These are phyloP conservation scores for Drosophila triauraria DNA, from an alignment of 1,140 invertebrate species.

Conservation along the genomic window DNA sequence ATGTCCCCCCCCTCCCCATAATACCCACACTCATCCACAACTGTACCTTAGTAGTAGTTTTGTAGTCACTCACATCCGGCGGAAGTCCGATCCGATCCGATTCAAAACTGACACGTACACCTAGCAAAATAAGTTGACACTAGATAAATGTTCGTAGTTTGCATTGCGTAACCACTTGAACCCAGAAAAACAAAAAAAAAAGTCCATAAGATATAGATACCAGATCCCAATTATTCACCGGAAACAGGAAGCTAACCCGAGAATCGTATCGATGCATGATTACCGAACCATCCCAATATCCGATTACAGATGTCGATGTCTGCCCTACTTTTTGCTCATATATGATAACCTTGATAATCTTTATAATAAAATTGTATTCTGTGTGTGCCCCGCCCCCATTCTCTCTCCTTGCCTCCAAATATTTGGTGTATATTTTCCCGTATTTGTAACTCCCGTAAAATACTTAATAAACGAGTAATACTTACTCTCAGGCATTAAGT, in stretches of 20 bases:
- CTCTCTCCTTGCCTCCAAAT: constrained; percentile 20
- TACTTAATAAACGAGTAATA: constrained; percentile 34
- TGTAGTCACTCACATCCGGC: constrained; percentile 62
- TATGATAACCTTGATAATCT: neutral
- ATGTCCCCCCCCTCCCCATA: neutral
- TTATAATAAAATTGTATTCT: constrained; percentile 20
- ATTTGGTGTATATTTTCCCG: constrained; percentile 39
- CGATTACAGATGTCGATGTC: constrained; percentile 41
- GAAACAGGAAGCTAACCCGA: constrained; percentile 16
- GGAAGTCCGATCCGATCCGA: constrained; percentile 10
- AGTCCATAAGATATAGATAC: neutral
- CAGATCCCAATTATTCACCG: constrained; percentile 25
- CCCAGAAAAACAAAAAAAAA: neutral
- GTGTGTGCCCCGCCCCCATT: constrained; percentile 20
- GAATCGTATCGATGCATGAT: constrained; percentile 28
- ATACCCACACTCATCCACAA: constrained; percentile 49
- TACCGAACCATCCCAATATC: constrained; percentile 8
- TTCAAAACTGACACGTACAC: constrained; percentile 31
- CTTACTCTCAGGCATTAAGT: constrained; percentile 12
- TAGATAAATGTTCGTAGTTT: constrained; percentile 67
- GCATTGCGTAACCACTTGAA: constrained; percentile 28
- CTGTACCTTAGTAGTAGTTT: constrained; percentile 81
- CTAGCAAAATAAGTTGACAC: constrained; percentile 14
- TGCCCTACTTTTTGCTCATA: constrained; percentile 31
- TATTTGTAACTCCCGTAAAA: constrained; percentile 38